Percentiles rank a stretch among this genome's conserved stretches.
phyloP scores from a whole-genome alignment of 2,113 vertebrate species.

The Nesogale talazaci region DNA sequence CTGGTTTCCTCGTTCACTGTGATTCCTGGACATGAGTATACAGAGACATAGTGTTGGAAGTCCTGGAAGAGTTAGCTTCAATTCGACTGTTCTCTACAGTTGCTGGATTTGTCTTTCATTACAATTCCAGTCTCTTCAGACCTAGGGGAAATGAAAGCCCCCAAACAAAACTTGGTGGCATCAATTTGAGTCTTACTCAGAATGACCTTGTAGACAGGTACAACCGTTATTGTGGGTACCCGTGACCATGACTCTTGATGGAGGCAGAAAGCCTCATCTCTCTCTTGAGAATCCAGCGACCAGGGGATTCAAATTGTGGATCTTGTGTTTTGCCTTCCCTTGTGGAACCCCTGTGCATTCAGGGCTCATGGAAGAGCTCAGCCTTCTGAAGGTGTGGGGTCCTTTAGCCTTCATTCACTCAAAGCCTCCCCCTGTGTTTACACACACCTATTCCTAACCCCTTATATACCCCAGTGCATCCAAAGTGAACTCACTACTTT shows the following conservation, averaged over 20 bases:
- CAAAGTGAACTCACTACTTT: background rate
- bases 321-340: too few relatives aligned
- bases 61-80: background rate
- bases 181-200: too few relatives aligned
- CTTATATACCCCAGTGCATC: background rate
- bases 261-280: too few relatives aligned
- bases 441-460: background rate
- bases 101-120: background rate
- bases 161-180: too few relatives aligned
- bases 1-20: background rate
- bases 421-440: background rate
- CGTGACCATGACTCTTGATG: too few relatives aligned
- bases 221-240: too few relatives aligned
- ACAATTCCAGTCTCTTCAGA: background rate
- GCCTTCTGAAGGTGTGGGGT: background rate
- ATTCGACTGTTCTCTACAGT: background rate
- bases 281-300: too few relatives aligned
- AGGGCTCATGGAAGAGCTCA: background rate
- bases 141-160: too few relatives aligned
- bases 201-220: too few relatives aligned
- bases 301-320: too few relatives aligned
- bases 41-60: background rate
- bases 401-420: background rate
- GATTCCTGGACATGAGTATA: background rate
- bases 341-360: too few relatives aligned